phyloP scores from a whole-genome alignment of 2,113 vertebrate species.

The Lasiurus cinereus region DNA sequence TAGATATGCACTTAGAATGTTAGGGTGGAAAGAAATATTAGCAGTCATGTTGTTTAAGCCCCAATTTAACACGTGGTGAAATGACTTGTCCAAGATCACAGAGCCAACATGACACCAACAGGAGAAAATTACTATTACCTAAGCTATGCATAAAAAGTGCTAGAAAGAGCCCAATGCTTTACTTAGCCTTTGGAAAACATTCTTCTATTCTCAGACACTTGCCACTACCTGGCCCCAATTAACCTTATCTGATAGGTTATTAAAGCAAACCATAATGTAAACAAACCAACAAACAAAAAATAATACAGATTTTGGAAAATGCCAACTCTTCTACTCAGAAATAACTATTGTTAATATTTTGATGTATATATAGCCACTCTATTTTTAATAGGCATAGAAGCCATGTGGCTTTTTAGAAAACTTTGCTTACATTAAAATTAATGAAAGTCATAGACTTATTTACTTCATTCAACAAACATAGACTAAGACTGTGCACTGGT shows the following conservation, averaged over 20 bases:
- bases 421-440: not conserved
- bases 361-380: not conserved
- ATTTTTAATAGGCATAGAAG: not conserved
- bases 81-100: slow-evolving; percentile 44
- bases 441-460: not conserved
- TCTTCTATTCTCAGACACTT: slow-evolving; percentile 12
- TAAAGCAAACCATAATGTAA: slow-evolving; percentile 5
- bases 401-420: not conserved
- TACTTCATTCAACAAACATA: slow-evolving; percentile 7
- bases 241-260: not conserved
- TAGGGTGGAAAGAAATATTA: slow-evolving; percentile 37
- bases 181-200: slow-evolving; percentile 21
- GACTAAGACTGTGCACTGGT: not conserved
- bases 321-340: not conserved
- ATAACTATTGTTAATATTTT: slow-evolving; percentile 2
- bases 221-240: not conserved
- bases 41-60: slow-evolving; percentile 18
- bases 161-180: not conserved
- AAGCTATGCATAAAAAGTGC: not conserved
- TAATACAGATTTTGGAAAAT: not conserved
- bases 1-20: slow-evolving; percentile 28
- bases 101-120: slow-evolving; percentile 49
- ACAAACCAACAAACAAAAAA: not conserved
- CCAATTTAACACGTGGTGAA: slow-evolving; percentile 35
- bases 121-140: not conserved